Evolutionary conservation across 2,888 invertebrate genomes (phyloP).

Genomic region (Oscheius onirici): DNA sequence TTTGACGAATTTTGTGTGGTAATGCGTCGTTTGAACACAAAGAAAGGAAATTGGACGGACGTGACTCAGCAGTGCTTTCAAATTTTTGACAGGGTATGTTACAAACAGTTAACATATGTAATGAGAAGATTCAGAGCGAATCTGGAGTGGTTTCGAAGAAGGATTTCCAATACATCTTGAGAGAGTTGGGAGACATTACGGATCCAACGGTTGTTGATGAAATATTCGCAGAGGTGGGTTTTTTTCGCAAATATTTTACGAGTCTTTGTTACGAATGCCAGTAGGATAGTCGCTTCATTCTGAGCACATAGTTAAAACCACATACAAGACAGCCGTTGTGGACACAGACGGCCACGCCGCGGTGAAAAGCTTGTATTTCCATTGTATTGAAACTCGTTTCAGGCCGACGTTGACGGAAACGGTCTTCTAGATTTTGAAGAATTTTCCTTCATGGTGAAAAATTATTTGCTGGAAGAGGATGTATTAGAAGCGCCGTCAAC

Average conservation of each 20-base stretch:
- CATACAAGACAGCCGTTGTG: too few relatives aligned
- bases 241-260: too few relatives aligned
- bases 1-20: slow-evolving; percentile 67
- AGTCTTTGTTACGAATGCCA: too few relatives aligned
- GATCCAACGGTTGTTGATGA: slow-evolving; percentile 67
- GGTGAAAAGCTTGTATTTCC: neutral
- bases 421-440: slow-evolving; percentile 70
- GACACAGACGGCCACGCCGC: too few relatives aligned
- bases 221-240: slow-evolving; percentile 58
- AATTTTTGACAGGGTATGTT: slow-evolving; percentile 66
- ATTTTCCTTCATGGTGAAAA: slow-evolving; percentile 69
- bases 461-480: slow-evolving; percentile 70
- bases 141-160: slow-evolving; percentile 63
- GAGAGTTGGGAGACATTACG: slow-evolving; percentile 68
- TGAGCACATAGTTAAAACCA: too few relatives aligned
- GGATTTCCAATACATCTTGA: slow-evolving; percentile 68
- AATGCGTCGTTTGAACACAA: slow-evolving; percentile 64
- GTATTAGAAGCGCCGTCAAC: slow-evolving; percentile 33
- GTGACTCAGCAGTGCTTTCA: slow-evolving; percentile 68
- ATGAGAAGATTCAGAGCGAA: slow-evolving; percentile 58
- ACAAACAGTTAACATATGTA: neutral
- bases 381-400: neutral
- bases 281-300: too few relatives aligned
- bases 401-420: slow-evolving; percentile 68
- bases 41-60: slow-evolving; percentile 69